Conservation (phyloP, 2,888 invertebrate genomes). For the Pyrochroa serraticornis region DNA sequence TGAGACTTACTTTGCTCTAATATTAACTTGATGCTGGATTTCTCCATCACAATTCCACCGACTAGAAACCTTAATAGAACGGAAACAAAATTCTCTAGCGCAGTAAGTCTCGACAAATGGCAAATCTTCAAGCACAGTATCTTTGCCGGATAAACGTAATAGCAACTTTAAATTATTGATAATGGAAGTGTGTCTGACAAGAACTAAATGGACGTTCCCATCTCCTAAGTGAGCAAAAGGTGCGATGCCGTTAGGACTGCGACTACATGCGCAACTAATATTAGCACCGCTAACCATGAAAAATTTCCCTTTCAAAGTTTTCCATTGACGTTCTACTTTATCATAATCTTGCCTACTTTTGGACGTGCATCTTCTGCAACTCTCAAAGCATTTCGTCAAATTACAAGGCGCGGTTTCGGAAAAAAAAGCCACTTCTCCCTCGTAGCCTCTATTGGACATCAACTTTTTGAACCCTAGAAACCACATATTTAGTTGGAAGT, state of each 20-base stretch:
- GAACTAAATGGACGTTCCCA: constrained; percentile 77
- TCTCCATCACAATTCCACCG: constrained; percentile 88
- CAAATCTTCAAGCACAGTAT: constrained; percentile 72
- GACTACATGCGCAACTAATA: constrained; percentile 76
- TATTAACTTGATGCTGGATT: constrained; percentile 67
- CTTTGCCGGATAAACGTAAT: constrained; percentile 66
- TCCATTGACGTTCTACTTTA: constrained; percentile 56
- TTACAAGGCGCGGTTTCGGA: constrained; percentile 58
- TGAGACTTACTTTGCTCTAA: constrained; percentile 65
- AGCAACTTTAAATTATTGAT: constrained; percentile 74
- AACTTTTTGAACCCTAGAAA: constrained; percentile 67
- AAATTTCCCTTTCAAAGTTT: constrained; percentile 72
- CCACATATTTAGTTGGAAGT: neutral
- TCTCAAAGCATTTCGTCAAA: constrained; percentile 59
- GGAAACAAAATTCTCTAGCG: constrained; percentile 73
- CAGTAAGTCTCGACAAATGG: constrained; percentile 78
- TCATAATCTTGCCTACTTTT: constrained; percentile 36
- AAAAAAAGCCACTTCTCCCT: constrained; percentile 66
- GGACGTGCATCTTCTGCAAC: constrained; percentile 58
- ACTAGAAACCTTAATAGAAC: constrained; percentile 62
- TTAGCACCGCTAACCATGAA: constrained; percentile 80
- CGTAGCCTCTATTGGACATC: constrained; percentile 67
- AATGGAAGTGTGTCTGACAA: constrained; percentile 75
- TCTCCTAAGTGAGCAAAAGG: constrained; percentile 81
- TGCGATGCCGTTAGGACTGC: constrained; percentile 78